Evolutionary conservation across 2,888 invertebrate genomes (phyloP).

Genomic region (Eulithis testata): DNA sequence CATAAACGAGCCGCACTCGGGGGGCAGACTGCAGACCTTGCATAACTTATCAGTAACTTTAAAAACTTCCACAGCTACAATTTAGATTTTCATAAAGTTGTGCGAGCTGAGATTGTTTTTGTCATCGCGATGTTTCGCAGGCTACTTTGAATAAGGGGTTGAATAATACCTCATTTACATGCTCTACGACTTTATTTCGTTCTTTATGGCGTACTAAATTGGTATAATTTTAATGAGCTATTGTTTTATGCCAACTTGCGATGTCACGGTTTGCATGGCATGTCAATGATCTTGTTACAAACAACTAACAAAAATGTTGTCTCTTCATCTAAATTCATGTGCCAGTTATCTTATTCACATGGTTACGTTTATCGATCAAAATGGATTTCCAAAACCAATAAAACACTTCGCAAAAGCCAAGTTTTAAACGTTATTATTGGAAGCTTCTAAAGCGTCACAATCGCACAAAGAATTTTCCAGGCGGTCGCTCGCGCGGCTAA

Average conservation of each 20-base stretch:
- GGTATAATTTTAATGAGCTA: constrained; percentile 23
- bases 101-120: constrained; percentile 37
- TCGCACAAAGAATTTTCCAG: constrained; percentile 29
- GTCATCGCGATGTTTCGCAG: constrained; percentile 28
- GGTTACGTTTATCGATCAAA: neutral
- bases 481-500: constrained; percentile 14
- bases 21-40: constrained; percentile 38
- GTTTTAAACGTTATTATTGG: constrained; percentile 22
- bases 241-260: constrained; percentile 4
- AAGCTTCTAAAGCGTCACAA: constrained; percentile 22
- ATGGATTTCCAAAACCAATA: constrained; percentile 11
- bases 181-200: constrained; percentile 22
- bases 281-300: neutral
- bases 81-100: constrained; percentile 46
- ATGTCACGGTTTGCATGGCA: constrained; percentile 6
- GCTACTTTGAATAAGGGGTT: constrained; percentile 31
- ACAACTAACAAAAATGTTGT: no score
- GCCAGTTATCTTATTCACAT: neutral
- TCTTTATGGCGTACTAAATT: constrained; percentile 19
- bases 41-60: constrained; percentile 44
- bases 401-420: constrained; percentile 17
- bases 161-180: constrained; percentile 29
- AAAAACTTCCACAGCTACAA: constrained; percentile 39
- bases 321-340: no score
- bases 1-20: constrained; percentile 44